Base-by-base conservation (phyloP, 2,888 invertebrate species). In the Sinodicranocentrus sp. region DNA sequence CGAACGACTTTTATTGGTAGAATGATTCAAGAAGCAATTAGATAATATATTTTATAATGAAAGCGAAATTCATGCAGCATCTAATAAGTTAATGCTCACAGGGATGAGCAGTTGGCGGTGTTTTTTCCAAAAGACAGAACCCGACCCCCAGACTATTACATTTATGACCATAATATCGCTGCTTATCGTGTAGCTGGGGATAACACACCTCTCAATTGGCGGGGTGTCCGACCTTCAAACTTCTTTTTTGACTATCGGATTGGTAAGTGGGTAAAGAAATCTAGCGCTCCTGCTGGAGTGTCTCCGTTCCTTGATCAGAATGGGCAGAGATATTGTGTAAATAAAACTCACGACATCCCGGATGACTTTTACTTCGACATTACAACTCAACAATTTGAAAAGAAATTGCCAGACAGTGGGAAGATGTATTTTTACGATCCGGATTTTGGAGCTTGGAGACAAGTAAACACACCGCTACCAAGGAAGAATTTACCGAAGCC, bases 291-390 rank as follows among this genome's bases (percentile, higher is more conserved):
- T 15, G 57, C 48, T 28, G 77, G 63, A 21, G 19, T 25, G 5
- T 0, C 15, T 6, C 76, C 76, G 3, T 39, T 10, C 15, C 43
- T 77, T 8, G 77, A 83, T 48, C 52, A 63, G n/a, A 77, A 72
- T n/a, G 63, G 54, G 10, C 17, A 72, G 2, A 57, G 83, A 26
- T 28, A 26, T 3, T 57, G 54, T 10, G 0, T 33, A 0, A 77
- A 83, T n/a, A 77, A 71, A 43, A 17, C 17, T 3, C 17, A 43
- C 2, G 71, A 68, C 13, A 77, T 23, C 1, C 80, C 78, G 23
- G 85, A 85, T 39, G 85, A 85, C 33, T 85, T 54, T 43, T 85
- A 67, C 48, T 85, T 78, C 65, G 79, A 85, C 33, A 21, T 44
- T 21, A 10, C n/a, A 1, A 77, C 71, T 1, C 52, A 54, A 23